Conservation (phyloP, 1,140 invertebrate genomes). For the Euwallacea fornicatus region DNA sequence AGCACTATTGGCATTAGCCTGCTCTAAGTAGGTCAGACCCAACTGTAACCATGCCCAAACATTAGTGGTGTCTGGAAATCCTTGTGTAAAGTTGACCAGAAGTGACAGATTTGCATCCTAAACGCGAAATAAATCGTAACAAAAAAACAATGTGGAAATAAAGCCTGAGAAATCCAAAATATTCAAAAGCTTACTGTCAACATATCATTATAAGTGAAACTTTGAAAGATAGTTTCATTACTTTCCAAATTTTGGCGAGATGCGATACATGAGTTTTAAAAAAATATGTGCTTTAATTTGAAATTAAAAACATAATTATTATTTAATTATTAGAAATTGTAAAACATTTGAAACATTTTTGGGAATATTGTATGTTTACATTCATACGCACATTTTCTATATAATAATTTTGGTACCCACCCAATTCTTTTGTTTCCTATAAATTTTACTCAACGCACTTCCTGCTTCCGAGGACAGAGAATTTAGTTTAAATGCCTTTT, state of each 20-base stretch:
- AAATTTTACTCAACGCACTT: slow-evolving; percentile 73
- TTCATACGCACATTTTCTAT: background rate
- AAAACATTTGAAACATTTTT: too few relatives aligned
- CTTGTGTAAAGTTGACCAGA: slow-evolving; percentile 62
- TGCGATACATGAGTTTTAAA: too few relatives aligned
- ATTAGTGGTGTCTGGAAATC: slow-evolving; percentile 57
- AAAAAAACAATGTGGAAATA: background rate
- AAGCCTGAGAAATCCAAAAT: too few relatives aligned
- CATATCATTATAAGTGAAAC: too few relatives aligned
- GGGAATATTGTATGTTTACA: too few relatives aligned
- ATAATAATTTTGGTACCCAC: slow-evolving; percentile 48
- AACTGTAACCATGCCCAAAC: slow-evolving; percentile 82
- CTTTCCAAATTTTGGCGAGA: too few relatives aligned
- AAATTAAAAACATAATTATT: too few relatives aligned
- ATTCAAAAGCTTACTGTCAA: too few relatives aligned
- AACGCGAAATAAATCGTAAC: background rate
- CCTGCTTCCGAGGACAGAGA: slow-evolving; percentile 65
- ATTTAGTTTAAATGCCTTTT: slow-evolving; percentile 79
- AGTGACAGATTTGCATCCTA: slow-evolving; percentile 70
- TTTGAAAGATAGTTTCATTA: too few relatives aligned
- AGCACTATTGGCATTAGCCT: slow-evolving; percentile 70
- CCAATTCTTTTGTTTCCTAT: slow-evolving; percentile 67
- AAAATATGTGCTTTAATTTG: too few relatives aligned
- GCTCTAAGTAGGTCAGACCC: slow-evolving; percentile 73
- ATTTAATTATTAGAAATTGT: too few relatives aligned